Percentiles rank a stretch among this genome's conserved stretches.
phyloP scores from a whole-genome alignment of 1,140 invertebrate species.

The Matsumurasca onukii region DNA sequence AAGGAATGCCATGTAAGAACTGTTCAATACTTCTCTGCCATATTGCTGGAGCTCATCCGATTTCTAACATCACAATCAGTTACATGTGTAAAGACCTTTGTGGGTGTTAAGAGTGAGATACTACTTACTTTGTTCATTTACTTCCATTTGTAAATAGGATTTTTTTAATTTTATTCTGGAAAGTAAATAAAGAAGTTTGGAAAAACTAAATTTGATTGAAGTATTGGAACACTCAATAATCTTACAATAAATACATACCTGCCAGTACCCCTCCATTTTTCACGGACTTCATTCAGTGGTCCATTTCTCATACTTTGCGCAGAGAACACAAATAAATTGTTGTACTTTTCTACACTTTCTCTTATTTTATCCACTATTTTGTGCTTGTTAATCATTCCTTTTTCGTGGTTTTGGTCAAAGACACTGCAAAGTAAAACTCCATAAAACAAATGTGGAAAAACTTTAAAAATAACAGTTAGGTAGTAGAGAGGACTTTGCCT shows the following conservation, averaged over 20 bases:
- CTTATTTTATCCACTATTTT: slow-evolving; percentile 86
- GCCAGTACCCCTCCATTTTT: slow-evolving; percentile 82
- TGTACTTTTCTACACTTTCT: slow-evolving; percentile 77
- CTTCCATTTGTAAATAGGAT: too few relatives aligned
- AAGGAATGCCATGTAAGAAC: background rate
- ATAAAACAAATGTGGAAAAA: background rate
- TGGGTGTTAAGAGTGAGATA: background rate
- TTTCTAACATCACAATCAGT: background rate
- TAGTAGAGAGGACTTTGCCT: too few relatives aligned
- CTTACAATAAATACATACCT: slow-evolving; percentile 46
- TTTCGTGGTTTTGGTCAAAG: slow-evolving; percentile 93
- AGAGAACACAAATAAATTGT: slow-evolving; percentile 86
- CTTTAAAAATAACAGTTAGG: too few relatives aligned
- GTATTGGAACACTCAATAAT: too few relatives aligned
- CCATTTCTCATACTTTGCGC: slow-evolving; percentile 92
- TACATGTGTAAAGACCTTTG: background rate
- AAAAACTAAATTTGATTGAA: too few relatives aligned
- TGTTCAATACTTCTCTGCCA: background rate
- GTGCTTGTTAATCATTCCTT: slow-evolving; percentile 85
- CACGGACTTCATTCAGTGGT: slow-evolving; percentile 83
- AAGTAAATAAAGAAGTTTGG: too few relatives aligned
- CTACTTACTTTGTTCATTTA: too few relatives aligned
- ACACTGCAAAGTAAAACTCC: slow-evolving; percentile 63
- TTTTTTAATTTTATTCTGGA: too few relatives aligned
- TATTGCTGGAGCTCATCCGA: background rate